Evolutionary conservation across 2,113 vertebrate genomes (phyloP).

Genomic region (Acanthisitta chloris): DNA sequence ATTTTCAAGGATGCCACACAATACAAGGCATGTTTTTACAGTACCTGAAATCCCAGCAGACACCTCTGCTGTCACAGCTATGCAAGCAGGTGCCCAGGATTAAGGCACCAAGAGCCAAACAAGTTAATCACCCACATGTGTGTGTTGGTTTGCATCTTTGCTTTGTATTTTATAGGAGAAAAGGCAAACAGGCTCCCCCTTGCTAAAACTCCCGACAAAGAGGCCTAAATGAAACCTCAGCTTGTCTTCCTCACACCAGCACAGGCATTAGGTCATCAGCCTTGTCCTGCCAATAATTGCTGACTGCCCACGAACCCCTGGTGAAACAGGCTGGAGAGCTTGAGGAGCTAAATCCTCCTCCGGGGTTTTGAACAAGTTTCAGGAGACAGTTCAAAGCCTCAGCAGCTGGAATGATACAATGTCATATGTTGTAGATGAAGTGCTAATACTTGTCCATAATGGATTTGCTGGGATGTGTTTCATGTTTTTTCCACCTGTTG

Average conservation of each 20-base stretch:
- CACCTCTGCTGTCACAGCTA: background rate
- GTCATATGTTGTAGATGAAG: background rate
- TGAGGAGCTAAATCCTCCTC: background rate
- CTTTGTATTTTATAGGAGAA: background rate
- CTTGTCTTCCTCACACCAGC: background rate
- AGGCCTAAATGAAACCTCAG: background rate
- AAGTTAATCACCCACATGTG: rapidly evolving
- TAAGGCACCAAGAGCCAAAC: background rate
- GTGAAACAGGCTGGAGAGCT: background rate
- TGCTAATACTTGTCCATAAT: constrained; percentile 5
- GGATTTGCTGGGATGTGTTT: constrained; percentile 19
- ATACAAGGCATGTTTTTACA: background rate
- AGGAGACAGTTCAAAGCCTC: background rate
- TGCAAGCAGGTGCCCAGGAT: rapidly evolving
- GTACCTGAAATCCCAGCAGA: background rate
- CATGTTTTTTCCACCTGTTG: background rate
- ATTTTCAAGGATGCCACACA: background rate
- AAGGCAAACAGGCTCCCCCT: background rate
- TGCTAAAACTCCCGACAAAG: background rate
- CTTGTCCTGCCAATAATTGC: background rate
- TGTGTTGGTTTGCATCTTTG: background rate
- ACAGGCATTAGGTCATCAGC: background rate
- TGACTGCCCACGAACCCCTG: background rate
- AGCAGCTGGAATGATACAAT: constrained; percentile 3
- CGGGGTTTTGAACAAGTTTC: background rate